These are phyloP conservation scores for Drosophila equinoxialis DNA, from an alignment of 1,140 invertebrate species.

Conservation along the genomic window DNA sequence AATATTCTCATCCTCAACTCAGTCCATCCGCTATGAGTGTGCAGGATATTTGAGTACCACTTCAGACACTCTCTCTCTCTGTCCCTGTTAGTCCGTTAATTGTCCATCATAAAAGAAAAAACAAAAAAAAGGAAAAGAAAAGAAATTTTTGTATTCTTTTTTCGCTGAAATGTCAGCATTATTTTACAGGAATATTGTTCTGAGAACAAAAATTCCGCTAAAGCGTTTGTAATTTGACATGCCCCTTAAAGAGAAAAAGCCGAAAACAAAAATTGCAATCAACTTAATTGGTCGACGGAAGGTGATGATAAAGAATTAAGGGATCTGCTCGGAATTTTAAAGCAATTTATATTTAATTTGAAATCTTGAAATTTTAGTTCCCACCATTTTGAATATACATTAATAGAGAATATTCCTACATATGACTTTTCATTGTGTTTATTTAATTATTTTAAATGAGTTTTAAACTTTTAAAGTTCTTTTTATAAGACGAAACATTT, in stretches of 20 bases:
- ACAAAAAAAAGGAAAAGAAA: conserved; percentile 21
- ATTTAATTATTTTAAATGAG: no score
- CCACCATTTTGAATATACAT: no score
- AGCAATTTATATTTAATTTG: background rate
- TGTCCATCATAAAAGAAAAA: conserved; percentile 45
- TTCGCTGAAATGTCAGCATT: conserved; percentile 58
- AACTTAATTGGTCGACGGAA: conserved; percentile 23
- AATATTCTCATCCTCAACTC: conserved; percentile 13
- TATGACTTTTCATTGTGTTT: no score
- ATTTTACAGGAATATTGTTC: conserved; percentile 52
- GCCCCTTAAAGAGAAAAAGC: conserved; percentile 52
- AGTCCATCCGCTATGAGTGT: conserved; percentile 60
- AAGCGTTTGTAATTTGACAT: conserved; percentile 66
- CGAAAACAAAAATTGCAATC: conserved; percentile 29
- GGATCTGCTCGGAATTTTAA: background rate
- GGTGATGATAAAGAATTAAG: conserved; percentile 21
- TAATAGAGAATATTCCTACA: no score
- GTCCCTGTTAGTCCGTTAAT: conserved; percentile 42
- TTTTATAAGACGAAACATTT: no score
- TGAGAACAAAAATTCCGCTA: conserved; percentile 53
- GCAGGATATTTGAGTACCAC: conserved; percentile 68
- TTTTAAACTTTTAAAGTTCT: no score
- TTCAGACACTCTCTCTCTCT: conserved; percentile 32
- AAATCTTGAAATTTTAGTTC: background rate
- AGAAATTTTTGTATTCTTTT: conserved; percentile 4